Percentiles rank a stretch among this genome's conserved stretches.
phyloP scores from a whole-genome alignment of 2,888 invertebrate species.

The Celastrina argiolus region DNA sequence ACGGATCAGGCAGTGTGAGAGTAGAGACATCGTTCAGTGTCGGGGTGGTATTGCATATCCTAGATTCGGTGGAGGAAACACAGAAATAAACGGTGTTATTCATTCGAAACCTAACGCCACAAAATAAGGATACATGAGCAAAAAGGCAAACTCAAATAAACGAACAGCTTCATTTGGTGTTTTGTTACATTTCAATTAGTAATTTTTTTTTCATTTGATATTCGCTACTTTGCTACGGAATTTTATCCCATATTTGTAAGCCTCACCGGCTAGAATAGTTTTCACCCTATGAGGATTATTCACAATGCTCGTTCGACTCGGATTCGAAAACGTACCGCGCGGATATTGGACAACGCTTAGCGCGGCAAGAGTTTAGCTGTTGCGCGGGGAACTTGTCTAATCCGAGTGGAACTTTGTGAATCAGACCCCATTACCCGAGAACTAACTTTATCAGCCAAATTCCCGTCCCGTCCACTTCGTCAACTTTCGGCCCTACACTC shows the following conservation, averaged over 20 bases:
- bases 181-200: background rate
- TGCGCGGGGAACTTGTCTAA: too few relatives aligned
- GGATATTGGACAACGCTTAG: too few relatives aligned
- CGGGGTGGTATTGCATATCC: constrained; percentile 19
- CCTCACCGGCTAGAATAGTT: too few relatives aligned
- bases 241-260: background rate
- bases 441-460: too few relatives aligned
- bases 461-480: too few relatives aligned
- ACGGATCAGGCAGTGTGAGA: constrained; percentile 35
- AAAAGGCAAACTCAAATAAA: constrained; percentile 9
- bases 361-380: too few relatives aligned
- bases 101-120: constrained; percentile 11
- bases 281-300: too few relatives aligned
- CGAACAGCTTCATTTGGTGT: constrained; percentile 21
- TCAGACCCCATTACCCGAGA: too few relatives aligned
- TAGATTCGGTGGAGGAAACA: constrained; percentile 9
- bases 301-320: too few relatives aligned
- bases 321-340: too few relatives aligned
- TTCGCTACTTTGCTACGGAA: background rate
- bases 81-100: constrained; percentile 9
- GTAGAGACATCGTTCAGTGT: constrained; percentile 5
- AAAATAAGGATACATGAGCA: constrained; percentile 9
- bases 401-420: too few relatives aligned
- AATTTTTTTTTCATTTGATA: background rate
- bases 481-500: too few relatives aligned